Base-by-base conservation (phyloP, 2,113 vertebrate genomes). In the Mastomys coucha region DNA sequence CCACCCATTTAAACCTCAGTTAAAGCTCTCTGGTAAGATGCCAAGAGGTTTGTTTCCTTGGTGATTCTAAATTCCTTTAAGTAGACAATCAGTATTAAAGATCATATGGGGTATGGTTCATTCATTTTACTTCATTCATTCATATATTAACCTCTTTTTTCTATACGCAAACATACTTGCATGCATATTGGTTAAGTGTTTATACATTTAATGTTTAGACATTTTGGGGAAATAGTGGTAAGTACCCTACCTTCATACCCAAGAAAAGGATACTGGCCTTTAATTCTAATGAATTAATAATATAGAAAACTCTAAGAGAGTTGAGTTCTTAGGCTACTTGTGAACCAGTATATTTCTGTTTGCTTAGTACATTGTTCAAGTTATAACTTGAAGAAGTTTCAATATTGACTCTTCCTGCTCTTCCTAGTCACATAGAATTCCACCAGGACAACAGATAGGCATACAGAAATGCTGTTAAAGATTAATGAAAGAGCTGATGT, bases 361-460 rank as follows among this genome's bases (percentile, higher is more conserved):
- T 33, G 14, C 24, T 16, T 45, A 81, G 51, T 77, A 49, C 13
- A 49, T 86, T 82, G 45, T 94, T 97, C 58, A 94, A 82, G 39
- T 96, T 91, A 94, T 72, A 72, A 92, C 94, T 77, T 97, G 53
- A 92, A 92, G 93, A 89, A 93, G 24, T 63, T 89, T 96, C 67
- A 91, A 87, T 45, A 82, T 67, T 63, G 67, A 67, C 31, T 85
- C 20, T 16, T 96, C 12, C 65, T 93, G 45, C 31, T 87, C 91
- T 96, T 91, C 28, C 19, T 36, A 84, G 87, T 94, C 53, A 72
- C 60, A 96, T 78, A 84, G 81, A 93, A 96, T 95, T 96, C 69
- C 10, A 63, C 24, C 0, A 17, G 77, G 33, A 95, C 49, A 31
- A 91, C 17, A 91, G 73, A 69, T 28, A 31, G 91, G 20, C 67